Base-by-base conservation (phyloP, 2,797 vertebrate species). In the Neosilurus mollespiculum region DNA sequence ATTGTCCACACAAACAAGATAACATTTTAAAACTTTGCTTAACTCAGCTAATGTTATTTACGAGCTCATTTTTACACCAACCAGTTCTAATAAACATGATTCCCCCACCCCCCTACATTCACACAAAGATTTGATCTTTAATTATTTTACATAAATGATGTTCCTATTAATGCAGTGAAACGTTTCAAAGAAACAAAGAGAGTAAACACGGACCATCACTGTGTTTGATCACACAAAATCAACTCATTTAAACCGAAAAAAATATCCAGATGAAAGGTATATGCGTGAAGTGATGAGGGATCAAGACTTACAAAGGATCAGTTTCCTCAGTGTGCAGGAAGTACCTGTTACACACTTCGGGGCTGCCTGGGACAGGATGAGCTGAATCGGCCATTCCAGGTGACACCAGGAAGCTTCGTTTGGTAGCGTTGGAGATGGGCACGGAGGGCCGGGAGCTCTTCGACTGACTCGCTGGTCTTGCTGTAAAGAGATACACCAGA, bases 371-470 rank as follows among this genome's bases (percentile, higher is more conserved):
- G 70, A 91, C 51, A 0, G 91, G 80, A 4, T 92, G 84, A 51
- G 87, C 91, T 0, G 88, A 70, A 64, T 98, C 97, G 0, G 93
- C 89, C 0, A 90, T 87, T n/a, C 94, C 7, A 90, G 97, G 88
- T 91, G 93, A 93, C 5, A 92, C 94, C 93, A 97, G 93, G 90
- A 99, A 99, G 87, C 98, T 99, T 73, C 98, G 95, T 90, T 98
- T 99, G 64, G 98, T 99, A 56, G 97, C 98, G 0, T 99, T 99
- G 88, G 98, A 99, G 85, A 99, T 99, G 6, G 97, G 97, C 43
- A 99, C 95, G 0, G 95, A 95, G 0, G 97, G 95, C 4, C 97
- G 95, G 81, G 93, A 92, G 92, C 94, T 95, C 91, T 96, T 98
- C 70, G 96, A 96, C 88, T 96, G 97, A 88, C 95, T 88, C 87